Percentiles rank a stretch among this genome's conserved stretches.
Conservation (phyloP, 2,113 vertebrate species). For the Quiscalus mexicanus region DNA sequence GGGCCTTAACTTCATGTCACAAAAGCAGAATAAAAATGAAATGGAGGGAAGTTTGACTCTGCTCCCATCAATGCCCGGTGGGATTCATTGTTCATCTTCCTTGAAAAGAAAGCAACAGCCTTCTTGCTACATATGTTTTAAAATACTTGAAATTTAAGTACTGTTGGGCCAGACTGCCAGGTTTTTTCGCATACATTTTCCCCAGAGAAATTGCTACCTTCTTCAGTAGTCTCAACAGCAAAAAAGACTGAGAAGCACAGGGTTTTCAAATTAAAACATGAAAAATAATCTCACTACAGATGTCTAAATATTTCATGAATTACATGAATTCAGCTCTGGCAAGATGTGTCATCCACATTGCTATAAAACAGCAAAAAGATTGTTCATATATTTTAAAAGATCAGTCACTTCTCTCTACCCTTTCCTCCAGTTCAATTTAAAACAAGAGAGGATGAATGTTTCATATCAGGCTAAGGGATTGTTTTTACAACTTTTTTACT, state of each 20-base stretch:
- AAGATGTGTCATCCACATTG: background rate
- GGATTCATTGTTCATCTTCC: background rate
- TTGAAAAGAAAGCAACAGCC: slow-evolving; percentile 7
- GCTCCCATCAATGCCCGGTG: background rate
- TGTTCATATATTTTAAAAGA: background rate
- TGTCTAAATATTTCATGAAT: slow-evolving; percentile 28
- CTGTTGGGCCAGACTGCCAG: background rate
- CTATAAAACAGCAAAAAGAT: background rate
- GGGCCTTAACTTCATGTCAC: background rate
- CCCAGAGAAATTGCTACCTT: background rate
- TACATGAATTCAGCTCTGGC: background rate
- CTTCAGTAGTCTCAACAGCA: slow-evolving; percentile 1
- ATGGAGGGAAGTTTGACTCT: background rate
- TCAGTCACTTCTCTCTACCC: background rate
- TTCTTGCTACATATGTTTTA: background rate
- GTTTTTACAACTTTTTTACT: background rate
- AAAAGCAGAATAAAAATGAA: background rate
- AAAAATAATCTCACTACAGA: slow-evolving; percentile 17
- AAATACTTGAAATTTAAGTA: background rate
- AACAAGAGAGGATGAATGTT: background rate
- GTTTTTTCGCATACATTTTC: background rate
- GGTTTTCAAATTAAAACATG: slow-evolving; percentile 31
- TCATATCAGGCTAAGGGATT: background rate
- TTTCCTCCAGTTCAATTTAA: background rate
- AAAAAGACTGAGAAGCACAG: background rate